These are phyloP conservation scores for Griposia aprilina DNA, from an alignment of 2,888 invertebrate species.

Conservation along the genomic window DNA sequence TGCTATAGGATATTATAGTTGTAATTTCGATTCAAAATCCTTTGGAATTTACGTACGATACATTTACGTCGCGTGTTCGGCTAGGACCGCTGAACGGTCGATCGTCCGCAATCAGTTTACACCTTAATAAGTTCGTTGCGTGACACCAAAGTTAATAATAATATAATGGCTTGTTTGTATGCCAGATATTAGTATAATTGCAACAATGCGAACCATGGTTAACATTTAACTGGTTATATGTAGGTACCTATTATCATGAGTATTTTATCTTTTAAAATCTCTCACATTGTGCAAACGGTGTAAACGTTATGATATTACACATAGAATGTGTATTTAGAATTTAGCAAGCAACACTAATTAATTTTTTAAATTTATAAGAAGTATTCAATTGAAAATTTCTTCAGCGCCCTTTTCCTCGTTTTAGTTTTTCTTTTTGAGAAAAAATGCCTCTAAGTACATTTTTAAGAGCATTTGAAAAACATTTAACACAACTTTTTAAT, in stretches of 20 bases:
- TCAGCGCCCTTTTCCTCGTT: background rate
- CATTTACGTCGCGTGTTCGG: background rate
- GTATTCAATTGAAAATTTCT: background rate
- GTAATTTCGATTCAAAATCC: background rate
- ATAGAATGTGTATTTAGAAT: too few species aligned
- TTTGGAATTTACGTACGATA: background rate
- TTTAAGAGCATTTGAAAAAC: background rate
- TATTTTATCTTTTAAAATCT: background rate
- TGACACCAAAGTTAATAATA: conserved; percentile 3
- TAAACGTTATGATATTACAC: background rate
- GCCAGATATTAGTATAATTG: conserved; percentile 18
- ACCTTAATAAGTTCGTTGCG: background rate
- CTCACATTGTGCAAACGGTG: background rate
- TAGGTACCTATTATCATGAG: too few species aligned
- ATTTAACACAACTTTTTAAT: background rate
- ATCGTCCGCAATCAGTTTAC: background rate
- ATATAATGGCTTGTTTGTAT: conserved; percentile 14
- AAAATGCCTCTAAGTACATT: background rate
- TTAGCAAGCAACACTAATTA: background rate
- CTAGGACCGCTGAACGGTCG: background rate
- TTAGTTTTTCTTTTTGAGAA: background rate
- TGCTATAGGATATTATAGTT: background rate
- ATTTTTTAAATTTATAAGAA: too few species aligned
- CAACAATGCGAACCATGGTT: background rate
- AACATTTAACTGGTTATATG: background rate